phyloP scores from a whole-genome alignment of 2,113 vertebrate species.

The Taurulus bubalis region DNA sequence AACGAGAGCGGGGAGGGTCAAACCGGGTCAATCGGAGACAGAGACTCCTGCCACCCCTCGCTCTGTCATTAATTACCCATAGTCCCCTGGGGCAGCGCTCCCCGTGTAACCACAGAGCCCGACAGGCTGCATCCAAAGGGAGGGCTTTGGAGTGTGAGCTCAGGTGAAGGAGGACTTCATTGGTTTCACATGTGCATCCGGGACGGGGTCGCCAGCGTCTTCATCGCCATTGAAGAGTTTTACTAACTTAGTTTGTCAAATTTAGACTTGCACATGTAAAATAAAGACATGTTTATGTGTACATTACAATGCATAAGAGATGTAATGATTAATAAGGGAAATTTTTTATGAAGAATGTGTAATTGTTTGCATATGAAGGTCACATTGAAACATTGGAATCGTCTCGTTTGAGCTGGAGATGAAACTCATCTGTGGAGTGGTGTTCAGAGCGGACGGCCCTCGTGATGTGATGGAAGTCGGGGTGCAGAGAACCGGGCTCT shows the following conservation, averaged over 20 bases:
- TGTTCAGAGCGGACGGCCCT: slow-evolving; percentile 21
- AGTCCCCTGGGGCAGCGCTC: slow-evolving; percentile 65
- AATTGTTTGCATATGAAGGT: too few species aligned
- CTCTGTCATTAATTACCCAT: slow-evolving; percentile 79
- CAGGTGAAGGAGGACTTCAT: slow-evolving; percentile 37
- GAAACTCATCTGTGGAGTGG: slow-evolving; percentile 64
- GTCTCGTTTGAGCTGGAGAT: slow-evolving; percentile 64
- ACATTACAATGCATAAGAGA: too few species aligned
- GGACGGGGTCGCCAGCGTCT: slow-evolving; percentile 34
- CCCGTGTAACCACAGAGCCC: slow-evolving; percentile 51
- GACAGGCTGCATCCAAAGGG: slow-evolving; percentile 23
- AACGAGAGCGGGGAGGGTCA: slow-evolving; percentile 71
- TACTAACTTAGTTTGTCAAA: too few species aligned
- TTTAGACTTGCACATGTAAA: too few species aligned
- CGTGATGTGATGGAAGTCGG: slow-evolving; percentile 58
- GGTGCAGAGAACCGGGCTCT: slow-evolving; percentile 21
- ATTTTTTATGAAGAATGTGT: too few species aligned
- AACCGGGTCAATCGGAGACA: slow-evolving; percentile 76
- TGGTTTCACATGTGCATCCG: slow-evolving; percentile 39
- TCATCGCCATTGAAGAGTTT: too few species aligned
- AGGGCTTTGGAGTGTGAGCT: slow-evolving; percentile 38
- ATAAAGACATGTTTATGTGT: too few species aligned
- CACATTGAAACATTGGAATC: too few species aligned
- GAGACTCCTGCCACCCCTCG: slow-evolving; percentile 64
- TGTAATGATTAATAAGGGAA: too few species aligned